Conservation (phyloP, 1,140 invertebrate genomes). For the Drosophila miranda region DNA sequence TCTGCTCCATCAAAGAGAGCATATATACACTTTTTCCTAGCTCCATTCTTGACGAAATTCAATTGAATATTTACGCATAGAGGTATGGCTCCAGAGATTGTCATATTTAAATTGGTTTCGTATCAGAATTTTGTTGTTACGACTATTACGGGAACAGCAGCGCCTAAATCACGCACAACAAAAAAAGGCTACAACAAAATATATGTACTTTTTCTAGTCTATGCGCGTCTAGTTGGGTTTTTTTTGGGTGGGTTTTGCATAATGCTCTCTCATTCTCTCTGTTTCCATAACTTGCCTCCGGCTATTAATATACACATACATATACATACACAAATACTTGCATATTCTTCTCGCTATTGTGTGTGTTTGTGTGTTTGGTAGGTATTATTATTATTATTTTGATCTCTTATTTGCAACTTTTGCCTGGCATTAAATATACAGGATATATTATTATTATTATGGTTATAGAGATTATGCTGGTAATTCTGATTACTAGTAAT, state of each 20-base stretch:
- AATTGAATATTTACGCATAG: too few relatives aligned
- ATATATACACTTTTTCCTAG: background rate
- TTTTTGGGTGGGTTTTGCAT: constrained; percentile 35
- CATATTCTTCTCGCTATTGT: too few relatives aligned
- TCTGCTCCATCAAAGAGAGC: too few relatives aligned
- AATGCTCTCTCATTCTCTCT: background rate
- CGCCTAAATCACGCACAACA: too few relatives aligned
- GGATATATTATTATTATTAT: constrained; percentile 5
- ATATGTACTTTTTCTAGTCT: background rate
- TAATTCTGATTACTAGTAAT: constrained; percentile 30
- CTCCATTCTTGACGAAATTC: too few relatives aligned
- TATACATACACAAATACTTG: too few relatives aligned
- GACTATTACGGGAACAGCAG: too few relatives aligned
- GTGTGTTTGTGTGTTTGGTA: too few relatives aligned
- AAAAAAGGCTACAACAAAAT: constrained; percentile 10
- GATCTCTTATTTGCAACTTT: constrained; percentile 10
- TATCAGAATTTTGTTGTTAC: too few relatives aligned
- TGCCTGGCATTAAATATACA: constrained; percentile 33
- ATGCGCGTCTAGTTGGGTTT: constrained; percentile 2
- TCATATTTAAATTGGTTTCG: too few relatives aligned
- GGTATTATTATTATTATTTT: constrained; percentile 23
- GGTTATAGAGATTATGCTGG: constrained; percentile 16
- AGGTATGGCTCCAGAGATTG: too few relatives aligned
- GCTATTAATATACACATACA: background rate
- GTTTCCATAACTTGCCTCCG: constrained; percentile 1